These are phyloP conservation scores for Conomelus anceps DNA, from an alignment of 2,888 invertebrate species.

Conservation along the genomic window DNA sequence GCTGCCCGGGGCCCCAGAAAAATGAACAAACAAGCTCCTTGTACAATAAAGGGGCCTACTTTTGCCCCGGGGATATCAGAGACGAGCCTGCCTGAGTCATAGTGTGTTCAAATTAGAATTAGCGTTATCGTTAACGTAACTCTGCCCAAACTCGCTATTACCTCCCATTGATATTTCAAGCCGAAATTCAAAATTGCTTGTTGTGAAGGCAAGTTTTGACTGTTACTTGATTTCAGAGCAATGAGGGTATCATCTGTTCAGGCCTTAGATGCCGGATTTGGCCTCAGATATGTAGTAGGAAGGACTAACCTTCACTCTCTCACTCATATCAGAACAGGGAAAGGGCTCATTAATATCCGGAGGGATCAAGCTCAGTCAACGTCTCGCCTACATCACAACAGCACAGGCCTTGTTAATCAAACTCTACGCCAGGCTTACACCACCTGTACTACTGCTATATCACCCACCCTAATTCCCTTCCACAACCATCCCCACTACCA, in stretches of 20 bases:
- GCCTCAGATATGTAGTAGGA: background rate
- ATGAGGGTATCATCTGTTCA: background rate
- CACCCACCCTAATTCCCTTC: background rate
- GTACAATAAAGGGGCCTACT: no score
- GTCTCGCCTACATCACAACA: background rate
- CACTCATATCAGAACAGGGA: no score
- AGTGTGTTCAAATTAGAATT: no score
- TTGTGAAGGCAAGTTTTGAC: background rate
- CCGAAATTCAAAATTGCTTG: background rate
- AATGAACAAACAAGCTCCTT: no score
- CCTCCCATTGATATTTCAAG: background rate
- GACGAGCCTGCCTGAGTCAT: no score
- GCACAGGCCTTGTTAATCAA: background rate
- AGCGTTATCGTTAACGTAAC: no score
- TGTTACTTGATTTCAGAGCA: background rate
- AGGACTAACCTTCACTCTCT: background rate
- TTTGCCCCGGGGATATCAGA: no score
- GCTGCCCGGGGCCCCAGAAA: no score
- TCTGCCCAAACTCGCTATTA: no score
- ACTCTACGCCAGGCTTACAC: background rate
- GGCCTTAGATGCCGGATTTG: background rate
- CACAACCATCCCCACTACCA: background rate
- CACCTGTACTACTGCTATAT: background rate
- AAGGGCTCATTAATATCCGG: background rate
- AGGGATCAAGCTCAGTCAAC: background rate